phyloP scores from a whole-genome alignment of 2,113 vertebrate species.

The Atrichornis clamosus region DNA sequence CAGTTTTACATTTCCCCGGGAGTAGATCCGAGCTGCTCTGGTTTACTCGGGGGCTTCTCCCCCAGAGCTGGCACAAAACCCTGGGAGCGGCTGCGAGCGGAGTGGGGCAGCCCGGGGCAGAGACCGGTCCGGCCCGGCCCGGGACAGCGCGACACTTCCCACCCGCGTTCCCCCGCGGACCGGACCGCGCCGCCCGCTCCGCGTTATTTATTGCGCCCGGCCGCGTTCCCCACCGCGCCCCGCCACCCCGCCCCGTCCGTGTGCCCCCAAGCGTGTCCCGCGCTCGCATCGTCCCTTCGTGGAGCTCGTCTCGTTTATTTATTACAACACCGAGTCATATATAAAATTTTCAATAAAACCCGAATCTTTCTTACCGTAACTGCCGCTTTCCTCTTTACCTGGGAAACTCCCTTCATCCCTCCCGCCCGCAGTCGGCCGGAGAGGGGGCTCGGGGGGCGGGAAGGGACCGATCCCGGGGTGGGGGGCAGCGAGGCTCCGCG shows the following conservation, averaged over 20 bases:
- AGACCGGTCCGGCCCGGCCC: not conserved
- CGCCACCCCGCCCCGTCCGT: constrained; percentile 53
- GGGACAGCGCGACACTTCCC: constrained; percentile 17
- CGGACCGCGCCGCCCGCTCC: constrained; percentile 14
- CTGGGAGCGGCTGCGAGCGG: not conserved
- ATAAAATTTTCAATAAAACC: constrained; percentile 93
- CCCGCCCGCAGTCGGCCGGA: not conserved
- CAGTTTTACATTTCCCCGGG: constrained; percentile 63
- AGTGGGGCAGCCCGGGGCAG: not conserved
- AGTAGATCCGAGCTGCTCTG: constrained; percentile 46
- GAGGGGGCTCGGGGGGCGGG: not conserved
- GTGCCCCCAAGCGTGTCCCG: constrained; percentile 73
- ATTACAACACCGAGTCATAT: constrained; percentile 89
- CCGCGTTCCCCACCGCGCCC: not conserved
- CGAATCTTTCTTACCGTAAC: constrained; percentile 88
- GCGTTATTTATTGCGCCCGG: constrained; percentile 86
- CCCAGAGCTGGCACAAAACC: not conserved
- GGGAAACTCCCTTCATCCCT: not conserved
- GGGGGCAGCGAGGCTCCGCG: not conserved
- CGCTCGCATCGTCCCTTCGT: constrained; percentile 73
- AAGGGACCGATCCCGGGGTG: not conserved
- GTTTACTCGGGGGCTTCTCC: constrained; percentile 6
- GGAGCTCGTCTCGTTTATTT: constrained; percentile 93
- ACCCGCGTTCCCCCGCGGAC: not conserved
- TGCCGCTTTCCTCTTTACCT: constrained; percentile 18